These are phyloP conservation scores for Lagopus muta DNA, from an alignment of 2,113 vertebrate genomes.

Conservation along the genomic window DNA sequence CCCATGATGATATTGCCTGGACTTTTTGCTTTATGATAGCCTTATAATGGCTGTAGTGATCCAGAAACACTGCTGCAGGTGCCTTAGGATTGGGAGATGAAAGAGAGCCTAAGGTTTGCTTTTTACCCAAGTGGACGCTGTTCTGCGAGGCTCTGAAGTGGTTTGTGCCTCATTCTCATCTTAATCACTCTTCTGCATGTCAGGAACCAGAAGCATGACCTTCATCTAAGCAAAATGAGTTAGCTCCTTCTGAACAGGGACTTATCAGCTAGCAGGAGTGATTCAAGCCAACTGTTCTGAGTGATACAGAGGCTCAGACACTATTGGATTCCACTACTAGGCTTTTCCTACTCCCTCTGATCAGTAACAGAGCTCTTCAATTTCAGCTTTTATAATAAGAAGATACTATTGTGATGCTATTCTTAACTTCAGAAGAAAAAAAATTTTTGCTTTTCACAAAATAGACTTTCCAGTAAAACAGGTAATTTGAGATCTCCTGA, in stretches of 20 bases:
- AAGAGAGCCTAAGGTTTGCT: neutral
- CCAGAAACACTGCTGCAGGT: neutral
- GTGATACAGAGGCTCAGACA: conserved; percentile 3
- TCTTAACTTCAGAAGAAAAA: neutral
- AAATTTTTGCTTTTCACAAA: neutral
- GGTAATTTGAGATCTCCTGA: neutral
- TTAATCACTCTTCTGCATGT: neutral
- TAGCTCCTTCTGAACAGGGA: neutral
- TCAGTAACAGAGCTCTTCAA: neutral
- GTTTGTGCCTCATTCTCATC: neutral
- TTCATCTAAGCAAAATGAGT: neutral
- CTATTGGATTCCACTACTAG: neutral
- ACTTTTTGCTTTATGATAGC: neutral
- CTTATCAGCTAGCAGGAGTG: neutral
- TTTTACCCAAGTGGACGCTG: neutral
- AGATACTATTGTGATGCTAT: neutral
- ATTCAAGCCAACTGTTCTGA: neutral
- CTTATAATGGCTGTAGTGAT: neutral
- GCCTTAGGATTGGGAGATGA: neutral
- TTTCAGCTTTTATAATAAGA: neutral
- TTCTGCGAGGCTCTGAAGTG: neutral
- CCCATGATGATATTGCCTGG: neutral
- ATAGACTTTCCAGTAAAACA: neutral
- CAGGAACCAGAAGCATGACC: neutral
- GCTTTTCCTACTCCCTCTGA: neutral